These are phyloP conservation scores for Bombus difficillimus DNA, from an alignment of 1,140 invertebrate genomes.

Conservation along the genomic window DNA sequence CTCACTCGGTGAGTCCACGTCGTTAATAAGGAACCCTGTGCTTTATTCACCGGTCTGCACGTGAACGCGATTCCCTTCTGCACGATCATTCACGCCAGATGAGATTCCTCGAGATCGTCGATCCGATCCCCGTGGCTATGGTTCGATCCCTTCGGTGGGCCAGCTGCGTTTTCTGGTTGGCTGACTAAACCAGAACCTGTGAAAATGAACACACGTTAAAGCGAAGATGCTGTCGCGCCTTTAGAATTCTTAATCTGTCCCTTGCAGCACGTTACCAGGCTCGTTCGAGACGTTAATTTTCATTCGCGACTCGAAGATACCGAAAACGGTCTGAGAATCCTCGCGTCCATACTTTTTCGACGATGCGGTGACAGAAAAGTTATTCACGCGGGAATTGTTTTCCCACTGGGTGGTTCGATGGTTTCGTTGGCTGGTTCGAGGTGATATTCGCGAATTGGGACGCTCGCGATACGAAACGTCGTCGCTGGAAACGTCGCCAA, in stretches of 20 bases:
- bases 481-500: neutral
- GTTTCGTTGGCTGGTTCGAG: neutral
- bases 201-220: neutral
- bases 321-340: neutral
- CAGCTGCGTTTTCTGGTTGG: neutral
- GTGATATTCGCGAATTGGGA: conserved; percentile 1
- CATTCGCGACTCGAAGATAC: neutral
- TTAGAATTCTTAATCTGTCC: neutral
- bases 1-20: neutral
- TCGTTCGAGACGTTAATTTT: neutral
- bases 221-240: neutral
- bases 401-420: too few relatives aligned
- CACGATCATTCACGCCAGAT: conserved; percentile 12
- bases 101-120: conserved; percentile 25
- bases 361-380: neutral
- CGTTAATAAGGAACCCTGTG: conserved; percentile 37
- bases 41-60: neutral
- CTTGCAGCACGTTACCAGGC: neutral
- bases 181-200: neutral
- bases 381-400: neutral
- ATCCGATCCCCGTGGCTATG: neutral
- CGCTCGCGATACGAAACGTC: conserved; percentile 9
- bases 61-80: conserved; percentile 15
- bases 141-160: neutral
- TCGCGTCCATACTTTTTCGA: neutral